Evolutionary conservation across 2,113 vertebrate species (phyloP).

Genomic region (Urocolius indicus): DNA sequence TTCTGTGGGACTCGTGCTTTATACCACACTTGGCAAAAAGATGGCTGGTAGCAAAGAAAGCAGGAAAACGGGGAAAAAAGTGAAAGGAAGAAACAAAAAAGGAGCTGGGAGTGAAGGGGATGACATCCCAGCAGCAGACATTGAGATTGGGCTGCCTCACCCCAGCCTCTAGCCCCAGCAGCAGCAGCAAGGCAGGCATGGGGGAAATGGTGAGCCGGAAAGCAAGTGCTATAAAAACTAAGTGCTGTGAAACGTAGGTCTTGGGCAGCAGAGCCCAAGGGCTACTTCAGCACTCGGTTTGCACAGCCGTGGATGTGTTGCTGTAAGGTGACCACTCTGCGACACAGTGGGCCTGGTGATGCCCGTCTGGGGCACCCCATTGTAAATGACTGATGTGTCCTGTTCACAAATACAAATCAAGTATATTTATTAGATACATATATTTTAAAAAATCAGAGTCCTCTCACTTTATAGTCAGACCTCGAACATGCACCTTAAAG

Average conservation of each 20-base stretch:
- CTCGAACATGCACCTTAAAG: background rate
- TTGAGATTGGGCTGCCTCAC: background rate
- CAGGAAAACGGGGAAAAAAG: background rate
- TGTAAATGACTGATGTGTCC: background rate
- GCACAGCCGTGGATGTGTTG: no score
- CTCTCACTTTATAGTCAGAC: background rate
- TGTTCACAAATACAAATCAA: background rate
- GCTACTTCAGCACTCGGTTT: background rate
- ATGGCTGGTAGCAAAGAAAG: background rate
- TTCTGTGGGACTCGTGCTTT: background rate
- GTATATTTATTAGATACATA: background rate
- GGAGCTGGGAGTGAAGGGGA: background rate
- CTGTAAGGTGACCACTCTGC: background rate
- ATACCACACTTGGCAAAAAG: background rate
- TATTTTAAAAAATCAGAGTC: background rate
- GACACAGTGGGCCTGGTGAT: background rate
- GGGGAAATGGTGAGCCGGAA: background rate
- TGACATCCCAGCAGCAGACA: fast-evolving
- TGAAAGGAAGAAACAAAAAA: background rate
- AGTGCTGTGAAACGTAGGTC: background rate
- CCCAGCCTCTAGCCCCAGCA: background rate
- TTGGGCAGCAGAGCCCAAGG: background rate
- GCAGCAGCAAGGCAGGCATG: background rate
- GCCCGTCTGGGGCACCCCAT: background rate
- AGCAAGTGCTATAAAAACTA: background rate